Evolutionary conservation across 2,888 invertebrate genomes (phyloP), one percentile per base, ranked within the genome.

Genomic region (Drosophila subquinaria): DNA sequence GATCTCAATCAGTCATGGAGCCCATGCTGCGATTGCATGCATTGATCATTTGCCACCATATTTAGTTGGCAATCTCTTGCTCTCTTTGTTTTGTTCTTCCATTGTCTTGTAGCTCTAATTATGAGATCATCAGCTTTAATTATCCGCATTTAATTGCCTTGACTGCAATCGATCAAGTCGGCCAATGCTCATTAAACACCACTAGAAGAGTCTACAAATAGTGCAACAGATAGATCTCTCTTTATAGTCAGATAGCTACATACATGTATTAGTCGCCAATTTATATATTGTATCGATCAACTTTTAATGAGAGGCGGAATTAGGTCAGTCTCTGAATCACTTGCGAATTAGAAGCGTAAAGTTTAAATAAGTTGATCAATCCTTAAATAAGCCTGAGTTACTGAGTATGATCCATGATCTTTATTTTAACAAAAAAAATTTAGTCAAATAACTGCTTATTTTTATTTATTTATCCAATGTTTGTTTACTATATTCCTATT

Each of bases 101-200:
- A 68, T 69, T 67, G 73, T 53, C 59, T 56, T 53, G 61, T 61
- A 45, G 70, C 64, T 56, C 57, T 62, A 70, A 73, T 79, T 79
- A 57, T 68, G 74, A 63, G 69, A 68, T 88, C 82, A 73, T 85
- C 75, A 69, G 71, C 38, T 73, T 68, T 85, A 82, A 79, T 88
- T 71, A 38, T 51, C 48, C 38, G 47, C 70, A 71, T 59, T 85
- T 76, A 76, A 82, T 84, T 81, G 75, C 42, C 63, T 35, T 38
- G 30, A 13, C 15, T 13, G 36, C 61, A 61, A 53, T 61, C 53
- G 52, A 66, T 63, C 61, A 50, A 50, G 30, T 59, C 66, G 57
- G 42, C 20, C 69, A 64, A 50, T 42, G 65, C 56, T 62, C 76
- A 66, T 67, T 66, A 73, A 33, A 42, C 43, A 42, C 15, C 38